Evolutionary conservation across 1,140 invertebrate genomes (phyloP), one percentile per base, ranked within the genome.

Genomic region (Papilio glaucus): DNA sequence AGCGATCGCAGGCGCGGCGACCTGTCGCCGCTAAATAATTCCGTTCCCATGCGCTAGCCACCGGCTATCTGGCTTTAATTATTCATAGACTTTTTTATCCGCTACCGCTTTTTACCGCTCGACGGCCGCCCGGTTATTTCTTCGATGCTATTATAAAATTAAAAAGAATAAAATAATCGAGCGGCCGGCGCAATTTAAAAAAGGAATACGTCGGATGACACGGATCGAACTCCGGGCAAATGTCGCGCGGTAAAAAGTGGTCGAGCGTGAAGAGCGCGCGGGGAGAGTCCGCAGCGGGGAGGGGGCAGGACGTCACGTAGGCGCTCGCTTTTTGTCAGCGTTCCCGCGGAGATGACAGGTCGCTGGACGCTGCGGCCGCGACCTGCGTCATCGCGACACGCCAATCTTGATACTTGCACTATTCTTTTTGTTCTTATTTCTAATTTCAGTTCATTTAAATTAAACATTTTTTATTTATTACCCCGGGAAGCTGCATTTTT

Each of bases 151-250:
- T 57, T 90, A 89, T 90, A 91, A 91, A 90, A 92, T 90, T 90
- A 90, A 93, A 91, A 91, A 91, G 82, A 87, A 85, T 83, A 91
- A 90, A 89, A 87, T 85, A 88, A 90, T 89, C 85, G 86, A 88
- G 84, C 81, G 49, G 49, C 49, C 83, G 85, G 84, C 83, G 88
- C 85, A 90, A 88, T 91, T 90, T 87, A 87, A 91, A 91, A 92
- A 89, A 92, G 87, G 87, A 91, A 90, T 90, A 90, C 85, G 90
- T 91, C 88, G 85, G 86, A 92, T 91, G 90, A 92, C 90, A 92
- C 89, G 88, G 88, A 90, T 90, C 89, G 90, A 92, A 92, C 90
- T 92, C 90, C 88, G 89, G 90, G 90, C 89, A 92, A 92, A 92
- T 91, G 89, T 90, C 90, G 90, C 89, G 87, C 84, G 84, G 86